Percentiles rank a stretch among this genome's conserved stretches.
phyloP scores from a whole-genome alignment of 2,888 invertebrate genomes.

The Dryococelus australis region DNA sequence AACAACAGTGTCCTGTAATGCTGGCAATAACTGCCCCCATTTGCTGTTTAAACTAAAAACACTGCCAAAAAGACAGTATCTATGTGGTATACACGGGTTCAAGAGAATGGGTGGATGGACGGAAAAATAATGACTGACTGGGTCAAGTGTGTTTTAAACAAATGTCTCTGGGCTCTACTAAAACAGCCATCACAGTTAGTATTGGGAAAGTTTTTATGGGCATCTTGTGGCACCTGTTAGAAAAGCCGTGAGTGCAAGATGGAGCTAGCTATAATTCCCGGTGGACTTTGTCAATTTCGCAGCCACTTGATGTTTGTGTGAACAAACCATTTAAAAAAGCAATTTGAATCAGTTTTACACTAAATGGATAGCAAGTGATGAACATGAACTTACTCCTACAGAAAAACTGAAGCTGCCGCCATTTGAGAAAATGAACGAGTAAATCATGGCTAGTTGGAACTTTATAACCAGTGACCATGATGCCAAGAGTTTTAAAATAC shows the following conservation, averaged over 20 bases:
- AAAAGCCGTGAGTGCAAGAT: neutral
- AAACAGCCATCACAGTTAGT: neutral
- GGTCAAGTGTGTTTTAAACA: neutral
- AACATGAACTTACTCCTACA: no score
- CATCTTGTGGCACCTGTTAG: neutral
- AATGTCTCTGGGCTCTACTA: neutral
- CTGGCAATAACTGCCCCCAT: neutral
- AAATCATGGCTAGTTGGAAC: no score
- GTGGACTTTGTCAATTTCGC: neutral
- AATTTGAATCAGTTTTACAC: no score
- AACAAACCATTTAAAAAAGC: conserved; percentile 4
- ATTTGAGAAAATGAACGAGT: no score
- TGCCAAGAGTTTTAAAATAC: no score
- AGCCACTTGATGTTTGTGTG: no score
- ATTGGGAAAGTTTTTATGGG: neutral
- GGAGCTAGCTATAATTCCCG: neutral
- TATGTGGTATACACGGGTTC: neutral
- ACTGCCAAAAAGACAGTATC: neutral
- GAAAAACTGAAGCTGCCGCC: no score
- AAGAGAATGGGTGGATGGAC: neutral
- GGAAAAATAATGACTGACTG: neutral
- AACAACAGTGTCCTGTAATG: neutral
- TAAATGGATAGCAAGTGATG: no score
- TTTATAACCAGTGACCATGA: no score
- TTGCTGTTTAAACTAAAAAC: neutral